Conservation (phyloP, 2,113 vertebrate species). For the Elachura formosa region DNA sequence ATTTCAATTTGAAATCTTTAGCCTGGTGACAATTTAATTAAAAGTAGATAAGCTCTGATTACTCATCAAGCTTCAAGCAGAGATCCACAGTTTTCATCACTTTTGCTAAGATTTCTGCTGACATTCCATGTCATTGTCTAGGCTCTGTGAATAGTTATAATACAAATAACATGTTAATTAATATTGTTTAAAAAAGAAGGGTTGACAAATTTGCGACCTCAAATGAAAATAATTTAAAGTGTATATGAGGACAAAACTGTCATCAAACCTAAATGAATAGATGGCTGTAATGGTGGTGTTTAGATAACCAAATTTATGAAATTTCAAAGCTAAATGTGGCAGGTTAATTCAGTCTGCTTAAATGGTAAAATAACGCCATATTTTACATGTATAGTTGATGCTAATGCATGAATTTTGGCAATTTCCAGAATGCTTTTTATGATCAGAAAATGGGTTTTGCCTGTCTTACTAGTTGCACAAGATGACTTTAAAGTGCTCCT, state of each 20-base stretch:
- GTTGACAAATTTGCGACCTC: neutral
- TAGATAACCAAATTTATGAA: neutral
- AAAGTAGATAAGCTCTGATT: conserved; percentile 34
- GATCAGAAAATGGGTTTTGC: conserved; percentile 28
- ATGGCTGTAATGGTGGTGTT: neutral
- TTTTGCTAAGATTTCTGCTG: neutral
- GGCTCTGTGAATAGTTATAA: conserved; percentile 9
- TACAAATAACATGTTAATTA: conserved; percentile 22
- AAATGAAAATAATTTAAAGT: neutral
- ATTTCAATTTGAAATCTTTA: conserved; percentile 29
- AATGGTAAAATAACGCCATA: neutral
- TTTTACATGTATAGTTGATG: conserved; percentile 1
- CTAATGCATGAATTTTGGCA: neutral
- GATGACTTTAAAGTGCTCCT: conserved; percentile 45
- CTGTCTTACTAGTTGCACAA: conserved; percentile 31
- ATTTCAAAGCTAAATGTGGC: neutral
- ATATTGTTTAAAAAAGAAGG: neutral
- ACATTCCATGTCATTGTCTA: neutral
- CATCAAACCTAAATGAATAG: neutral
- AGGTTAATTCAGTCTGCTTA: neutral
- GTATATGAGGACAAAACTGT: neutral
- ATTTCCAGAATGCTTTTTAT: conserved; percentile 12
- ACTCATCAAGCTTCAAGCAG: conserved; percentile 26
- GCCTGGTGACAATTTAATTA: conserved; percentile 59
- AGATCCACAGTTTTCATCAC: neutral